These are phyloP conservation scores for Poecilia latipinna DNA, from an alignment of 2,113 vertebrate genomes.

Conservation along the genomic window DNA sequence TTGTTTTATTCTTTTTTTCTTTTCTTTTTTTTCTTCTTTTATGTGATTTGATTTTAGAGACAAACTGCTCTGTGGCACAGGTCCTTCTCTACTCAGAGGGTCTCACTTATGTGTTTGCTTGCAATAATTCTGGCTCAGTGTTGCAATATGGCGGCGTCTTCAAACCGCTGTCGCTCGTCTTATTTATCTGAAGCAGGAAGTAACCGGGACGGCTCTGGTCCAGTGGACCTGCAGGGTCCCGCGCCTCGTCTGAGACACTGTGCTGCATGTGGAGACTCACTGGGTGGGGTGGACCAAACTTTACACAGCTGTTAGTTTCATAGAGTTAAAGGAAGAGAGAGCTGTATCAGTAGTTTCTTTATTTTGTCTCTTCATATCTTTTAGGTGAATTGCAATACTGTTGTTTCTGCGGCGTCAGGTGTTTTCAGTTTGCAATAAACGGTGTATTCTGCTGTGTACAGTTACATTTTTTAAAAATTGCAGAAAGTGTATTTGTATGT, in stretches of 20 bases:
- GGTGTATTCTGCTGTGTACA: slow-evolving; percentile 84
- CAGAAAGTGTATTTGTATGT: slow-evolving; percentile 78
- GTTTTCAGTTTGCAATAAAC: slow-evolving; percentile 80
- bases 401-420: slow-evolving; percentile 75
- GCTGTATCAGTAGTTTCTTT: slow-evolving; percentile 52
- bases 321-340: slow-evolving; percentile 34
- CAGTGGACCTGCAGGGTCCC: slow-evolving; percentile 16
- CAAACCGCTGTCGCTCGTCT: background rate
- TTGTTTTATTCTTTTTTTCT: background rate
- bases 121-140: slow-evolving; percentile 11
- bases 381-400: slow-evolving; percentile 74
- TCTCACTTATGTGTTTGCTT: background rate
- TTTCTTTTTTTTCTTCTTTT: background rate
- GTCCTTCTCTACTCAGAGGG: background rate
- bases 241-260: background rate
- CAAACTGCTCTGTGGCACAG: background rate
- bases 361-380: slow-evolving; percentile 68
- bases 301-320: slow-evolving; percentile 33
- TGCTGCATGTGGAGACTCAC: background rate
- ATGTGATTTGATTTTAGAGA: background rate
- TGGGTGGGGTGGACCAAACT: slow-evolving; percentile 5
- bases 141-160: background rate
- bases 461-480: slow-evolving; percentile 75
- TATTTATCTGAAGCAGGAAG: slow-evolving; percentile 15
- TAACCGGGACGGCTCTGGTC: slow-evolving; percentile 8